phyloP scores from a whole-genome alignment of 2,797 vertebrate genomes.

The Chloroceryle inda region DNA sequence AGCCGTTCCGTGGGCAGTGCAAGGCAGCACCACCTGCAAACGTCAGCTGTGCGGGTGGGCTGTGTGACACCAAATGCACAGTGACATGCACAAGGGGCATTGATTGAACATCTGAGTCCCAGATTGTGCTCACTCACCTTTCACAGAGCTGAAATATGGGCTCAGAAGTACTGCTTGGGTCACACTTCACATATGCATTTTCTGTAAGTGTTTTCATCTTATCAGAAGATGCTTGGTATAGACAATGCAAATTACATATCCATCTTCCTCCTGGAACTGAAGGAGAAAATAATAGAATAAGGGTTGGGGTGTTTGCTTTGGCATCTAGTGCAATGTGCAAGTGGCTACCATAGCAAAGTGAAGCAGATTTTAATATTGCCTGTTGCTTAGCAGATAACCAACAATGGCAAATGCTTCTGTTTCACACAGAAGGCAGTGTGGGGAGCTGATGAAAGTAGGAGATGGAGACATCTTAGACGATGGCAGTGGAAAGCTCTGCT shows the following conservation, averaged over 20 bases:
- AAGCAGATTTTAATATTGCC: not conserved
- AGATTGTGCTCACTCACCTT: not conserved
- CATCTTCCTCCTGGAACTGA: not conserved
- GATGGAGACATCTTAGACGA: not conserved
- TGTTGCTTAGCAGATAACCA: not conserved
- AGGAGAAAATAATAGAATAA: not conserved
- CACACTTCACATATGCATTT: not conserved
- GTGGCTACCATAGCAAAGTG: conserved; percentile 27
- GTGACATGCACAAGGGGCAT: rapidly evolving
- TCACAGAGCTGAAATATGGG: not conserved
- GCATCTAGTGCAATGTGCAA: not conserved
- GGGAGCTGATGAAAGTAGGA: not conserved
- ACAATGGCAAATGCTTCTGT: not conserved
- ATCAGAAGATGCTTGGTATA: not conserved
- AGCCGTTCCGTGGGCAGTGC: rapidly evolving
- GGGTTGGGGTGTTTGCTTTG: not conserved
- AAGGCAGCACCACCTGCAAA: not conserved
- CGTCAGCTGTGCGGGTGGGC: not conserved
- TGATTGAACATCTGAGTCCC: not conserved
- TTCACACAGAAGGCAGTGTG: not conserved
- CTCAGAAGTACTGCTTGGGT: not conserved
- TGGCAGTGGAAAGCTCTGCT: not conserved
- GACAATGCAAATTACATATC: not conserved
- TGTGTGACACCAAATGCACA: not conserved
- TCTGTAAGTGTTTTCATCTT: not conserved